Evolutionary conservation across 2,113 vertebrate species (phyloP).

Genomic region (Halichoerus grypus): DNA sequence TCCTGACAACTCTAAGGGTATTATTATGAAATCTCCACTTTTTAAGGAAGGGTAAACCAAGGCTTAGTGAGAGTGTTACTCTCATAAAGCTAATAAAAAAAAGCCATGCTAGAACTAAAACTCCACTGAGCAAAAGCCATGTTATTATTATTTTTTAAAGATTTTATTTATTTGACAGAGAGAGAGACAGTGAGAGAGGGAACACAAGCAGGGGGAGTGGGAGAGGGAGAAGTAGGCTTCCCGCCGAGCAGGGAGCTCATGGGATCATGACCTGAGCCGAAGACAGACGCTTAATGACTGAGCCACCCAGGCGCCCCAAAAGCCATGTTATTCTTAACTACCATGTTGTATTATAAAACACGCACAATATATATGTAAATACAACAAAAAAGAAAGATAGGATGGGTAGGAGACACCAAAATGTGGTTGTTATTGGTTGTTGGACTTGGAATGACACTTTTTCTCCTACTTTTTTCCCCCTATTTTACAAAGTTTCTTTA

Average conservation of each 20-base stretch:
- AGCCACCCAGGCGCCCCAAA: not conserved
- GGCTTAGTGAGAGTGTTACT: not conserved
- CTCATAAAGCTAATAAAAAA: constrained; percentile 41
- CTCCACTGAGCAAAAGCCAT: not conserved
- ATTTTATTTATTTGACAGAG: too few species aligned
- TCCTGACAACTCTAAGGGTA: not conserved
- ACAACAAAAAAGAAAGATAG: not conserved
- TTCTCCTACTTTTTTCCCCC: not conserved
- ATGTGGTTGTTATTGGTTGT: not conserved
- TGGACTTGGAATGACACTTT: constrained; percentile 30
- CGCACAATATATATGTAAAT: not conserved
- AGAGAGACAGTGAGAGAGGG: too few species aligned
- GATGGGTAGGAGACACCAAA: not conserved
- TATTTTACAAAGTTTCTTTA: constrained; percentile 30
- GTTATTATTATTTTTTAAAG: not conserved
- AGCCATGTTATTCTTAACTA: not conserved
- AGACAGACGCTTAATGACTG: too few species aligned
- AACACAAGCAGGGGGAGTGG: too few species aligned
- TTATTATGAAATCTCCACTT: not conserved
- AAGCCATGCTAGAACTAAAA: constrained; percentile 43
- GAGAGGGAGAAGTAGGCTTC: too few species aligned
- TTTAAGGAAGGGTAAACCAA: constrained; percentile 51
- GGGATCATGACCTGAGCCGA: too few species aligned
- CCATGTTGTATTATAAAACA: not conserved
- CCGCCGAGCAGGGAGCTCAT: too few species aligned